These are phyloP conservation scores for Sander lucioperca DNA, from an alignment of 2,113 vertebrate species.

Conservation along the genomic window DNA sequence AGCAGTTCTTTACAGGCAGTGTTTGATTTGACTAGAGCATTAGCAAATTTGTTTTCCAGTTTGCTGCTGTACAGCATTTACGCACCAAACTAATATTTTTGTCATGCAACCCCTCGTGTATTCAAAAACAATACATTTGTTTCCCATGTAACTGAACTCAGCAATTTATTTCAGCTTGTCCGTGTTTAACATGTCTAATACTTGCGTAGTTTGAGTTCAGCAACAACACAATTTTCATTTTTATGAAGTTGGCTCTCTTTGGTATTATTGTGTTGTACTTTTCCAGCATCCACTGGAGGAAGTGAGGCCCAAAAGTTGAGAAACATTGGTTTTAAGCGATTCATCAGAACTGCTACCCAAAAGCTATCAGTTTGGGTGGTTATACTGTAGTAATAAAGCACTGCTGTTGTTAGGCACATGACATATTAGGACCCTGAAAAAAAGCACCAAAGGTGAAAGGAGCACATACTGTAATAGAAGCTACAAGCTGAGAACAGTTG, in stretches of 20 bases:
- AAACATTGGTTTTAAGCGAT: neutral
- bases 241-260: neutral
- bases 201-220: neutral
- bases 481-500: neutral
- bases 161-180: constrained; percentile 9
- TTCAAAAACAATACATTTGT: constrained; percentile 8
- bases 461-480: neutral
- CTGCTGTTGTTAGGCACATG: neutral
- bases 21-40: neutral
- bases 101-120: neutral
- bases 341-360: neutral
- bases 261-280: neutral
- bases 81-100: neutral
- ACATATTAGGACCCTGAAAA: neutral
- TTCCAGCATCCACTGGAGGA: neutral
- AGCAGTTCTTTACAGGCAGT: neutral
- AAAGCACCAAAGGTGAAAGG: neutral
- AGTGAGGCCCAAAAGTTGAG: neutral
- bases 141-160: neutral
- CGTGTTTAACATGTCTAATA: neutral
- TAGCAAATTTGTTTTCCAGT: neutral
- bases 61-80: neutral
- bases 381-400: neutral
- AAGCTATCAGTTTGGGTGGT: neutral
- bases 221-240: neutral